These are phyloP conservation scores for Chaetodon trifasciatus DNA, from an alignment of 2,797 vertebrate genomes.

Conservation along the genomic window DNA sequence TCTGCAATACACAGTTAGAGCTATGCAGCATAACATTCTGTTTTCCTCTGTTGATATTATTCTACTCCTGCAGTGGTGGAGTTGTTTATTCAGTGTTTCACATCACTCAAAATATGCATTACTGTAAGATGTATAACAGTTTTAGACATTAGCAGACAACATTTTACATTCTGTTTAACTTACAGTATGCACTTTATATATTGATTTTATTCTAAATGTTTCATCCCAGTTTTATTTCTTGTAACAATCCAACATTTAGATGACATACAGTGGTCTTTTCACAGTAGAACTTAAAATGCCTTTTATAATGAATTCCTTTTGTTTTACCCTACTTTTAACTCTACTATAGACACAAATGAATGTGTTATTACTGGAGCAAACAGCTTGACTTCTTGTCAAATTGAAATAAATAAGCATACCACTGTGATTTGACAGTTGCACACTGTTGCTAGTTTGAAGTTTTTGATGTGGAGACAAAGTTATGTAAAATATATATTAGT, in stretches of 20 bases:
- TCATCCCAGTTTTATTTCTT: conserved; percentile 19
- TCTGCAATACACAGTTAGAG: conserved; percentile 61
- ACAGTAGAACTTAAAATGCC: conserved; percentile 20
- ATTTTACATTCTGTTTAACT: conserved; percentile 26
- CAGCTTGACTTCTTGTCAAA: conserved; percentile 37
- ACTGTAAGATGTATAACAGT: conserved; percentile 26
- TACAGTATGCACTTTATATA: conserved; percentile 15
- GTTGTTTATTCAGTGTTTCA: conserved; percentile 37
- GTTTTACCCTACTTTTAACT: conserved; percentile 30
- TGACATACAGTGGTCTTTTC: conserved; percentile 13
- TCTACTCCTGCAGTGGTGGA: conserved; percentile 27
- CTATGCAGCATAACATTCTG: conserved; percentile 68
- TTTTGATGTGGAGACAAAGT: conserved; percentile 38
- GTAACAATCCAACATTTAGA: conserved; percentile 6
- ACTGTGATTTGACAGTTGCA: conserved; percentile 66
- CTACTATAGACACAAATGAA: conserved; percentile 57
- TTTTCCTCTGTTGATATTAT: conserved; percentile 37
- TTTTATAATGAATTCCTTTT: conserved; percentile 28
- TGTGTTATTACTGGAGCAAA: conserved; percentile 56
- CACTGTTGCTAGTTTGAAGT: conserved; percentile 41
- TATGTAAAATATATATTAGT: conserved; percentile 26
- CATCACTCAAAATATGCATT: conserved; percentile 29
- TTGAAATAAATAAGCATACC: conserved; percentile 41
- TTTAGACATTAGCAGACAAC: conserved; percentile 17
- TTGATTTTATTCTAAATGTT: conserved; percentile 22